Percentiles rank a stretch among this genome's conserved stretches.
Evolutionary conservation across 2,797 vertebrate species (phyloP).

Genomic region (Coccyzus lansbergi): DNA sequence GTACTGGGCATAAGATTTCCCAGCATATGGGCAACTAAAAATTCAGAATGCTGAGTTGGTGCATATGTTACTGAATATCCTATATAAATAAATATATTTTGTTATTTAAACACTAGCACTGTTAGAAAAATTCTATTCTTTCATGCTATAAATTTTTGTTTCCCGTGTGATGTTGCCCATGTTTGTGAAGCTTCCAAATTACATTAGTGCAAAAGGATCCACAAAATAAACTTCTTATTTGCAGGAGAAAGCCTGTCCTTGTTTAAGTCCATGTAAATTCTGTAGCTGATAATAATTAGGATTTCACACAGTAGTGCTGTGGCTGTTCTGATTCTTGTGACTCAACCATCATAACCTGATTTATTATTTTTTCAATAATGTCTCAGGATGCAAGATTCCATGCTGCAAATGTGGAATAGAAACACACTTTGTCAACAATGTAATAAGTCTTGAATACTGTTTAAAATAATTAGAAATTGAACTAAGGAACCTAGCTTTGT

Average conservation of each 20-base stretch:
- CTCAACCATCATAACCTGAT: neutral
- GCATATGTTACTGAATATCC: neutral
- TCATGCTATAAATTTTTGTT: neutral
- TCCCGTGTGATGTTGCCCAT: neutral
- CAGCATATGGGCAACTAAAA: neutral
- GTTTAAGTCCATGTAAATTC: neutral
- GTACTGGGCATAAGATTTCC: neutral
- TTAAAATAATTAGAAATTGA: constrained; percentile 1
- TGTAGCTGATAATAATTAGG: neutral
- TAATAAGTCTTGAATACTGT: neutral
- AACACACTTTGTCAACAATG: neutral
- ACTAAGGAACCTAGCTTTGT: neutral
- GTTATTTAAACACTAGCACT: neutral
- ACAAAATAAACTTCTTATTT: neutral
- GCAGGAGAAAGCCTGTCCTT: neutral
- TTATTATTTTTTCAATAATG: neutral
- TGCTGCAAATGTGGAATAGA: neutral
- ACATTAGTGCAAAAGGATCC: neutral
- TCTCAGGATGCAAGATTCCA: neutral
- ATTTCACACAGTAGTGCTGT: neutral
- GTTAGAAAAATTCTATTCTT: neutral
- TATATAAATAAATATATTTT: neutral
- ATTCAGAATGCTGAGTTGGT: neutral
- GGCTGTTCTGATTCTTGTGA: neutral
- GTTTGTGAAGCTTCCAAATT: neutral